Percentiles rank a stretch among this genome's conserved stretches.
phyloP scores from a whole-genome alignment of 2,888 invertebrate genomes.

The Tigriopus californicus region DNA sequence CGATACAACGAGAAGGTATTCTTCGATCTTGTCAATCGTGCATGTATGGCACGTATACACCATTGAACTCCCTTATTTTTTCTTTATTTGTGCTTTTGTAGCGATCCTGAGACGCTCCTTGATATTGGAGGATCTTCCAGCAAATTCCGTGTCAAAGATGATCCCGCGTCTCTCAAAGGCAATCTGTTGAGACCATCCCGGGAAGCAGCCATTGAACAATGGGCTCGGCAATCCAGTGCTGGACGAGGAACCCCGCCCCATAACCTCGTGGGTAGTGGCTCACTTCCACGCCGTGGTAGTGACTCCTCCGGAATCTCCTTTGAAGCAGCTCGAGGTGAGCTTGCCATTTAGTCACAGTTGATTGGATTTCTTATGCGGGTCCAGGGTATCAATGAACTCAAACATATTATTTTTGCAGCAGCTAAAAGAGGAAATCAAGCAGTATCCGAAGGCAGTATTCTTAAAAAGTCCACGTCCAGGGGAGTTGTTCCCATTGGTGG shows the following conservation, averaged over 20 bases:
- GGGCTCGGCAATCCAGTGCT: constrained; percentile 11
- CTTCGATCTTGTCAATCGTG: background rate
- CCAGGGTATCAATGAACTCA: too few species aligned
- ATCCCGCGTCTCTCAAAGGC: background rate
- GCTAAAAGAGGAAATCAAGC: too few species aligned
- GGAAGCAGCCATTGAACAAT: constrained; percentile 13
- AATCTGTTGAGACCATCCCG: constrained; percentile 3
- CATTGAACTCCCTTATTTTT: too few species aligned
- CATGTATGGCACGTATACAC: too few species aligned
- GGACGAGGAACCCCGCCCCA: background rate
- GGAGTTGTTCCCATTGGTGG: too few species aligned
- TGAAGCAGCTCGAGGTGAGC: background rate
- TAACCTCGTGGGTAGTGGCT: background rate
- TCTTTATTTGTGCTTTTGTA: too few species aligned
- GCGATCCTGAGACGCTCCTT: too few species aligned
- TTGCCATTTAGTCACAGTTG: background rate
- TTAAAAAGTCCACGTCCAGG: too few species aligned
- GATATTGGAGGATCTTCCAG: background rate
- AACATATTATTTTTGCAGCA: too few species aligned
- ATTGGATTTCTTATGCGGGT: too few species aligned
- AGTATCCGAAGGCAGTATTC: too few species aligned
- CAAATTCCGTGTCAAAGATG: background rate
- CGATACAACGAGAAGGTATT: constrained; percentile 1
- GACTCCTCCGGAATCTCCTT: background rate
- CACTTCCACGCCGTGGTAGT: background rate